A percentile compares a stretch with the other conserved stretches of the same genome.
Evolutionary conservation across 2,888 invertebrate species (phyloP).

Genomic region (Eupithecia subfuscata): DNA sequence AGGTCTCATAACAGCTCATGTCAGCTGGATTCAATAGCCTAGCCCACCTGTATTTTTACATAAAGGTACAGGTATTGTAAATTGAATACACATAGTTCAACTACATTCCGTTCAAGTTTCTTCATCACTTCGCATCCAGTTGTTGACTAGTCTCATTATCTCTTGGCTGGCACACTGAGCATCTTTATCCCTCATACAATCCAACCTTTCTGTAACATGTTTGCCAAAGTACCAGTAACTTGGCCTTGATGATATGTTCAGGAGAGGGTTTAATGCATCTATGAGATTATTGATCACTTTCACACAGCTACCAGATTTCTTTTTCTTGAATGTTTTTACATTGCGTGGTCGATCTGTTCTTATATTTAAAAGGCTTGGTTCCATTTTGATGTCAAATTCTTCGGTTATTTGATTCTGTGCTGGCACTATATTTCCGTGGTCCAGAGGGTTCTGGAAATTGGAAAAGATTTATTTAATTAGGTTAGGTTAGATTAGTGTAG

Average conservation of each 20-base stretch:
- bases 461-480: neutral
- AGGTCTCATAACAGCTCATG: neutral
- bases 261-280: constrained; percentile 66
- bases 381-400: constrained; percentile 56
- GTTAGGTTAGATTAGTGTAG: neutral
- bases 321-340: constrained; percentile 46
- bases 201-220: constrained; percentile 69
- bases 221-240: constrained; percentile 72
- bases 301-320: constrained; percentile 58
- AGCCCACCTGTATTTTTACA: neutral
- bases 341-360: constrained; percentile 66
- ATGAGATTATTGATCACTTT: constrained; percentile 66
- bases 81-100: neutral
- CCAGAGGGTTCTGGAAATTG: constrained; percentile 26
- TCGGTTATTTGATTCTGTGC: constrained; percentile 55
- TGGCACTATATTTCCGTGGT: constrained; percentile 9
- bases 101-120: constrained; percentile 19
- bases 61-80: neutral
- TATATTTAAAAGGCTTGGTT: constrained; percentile 35
- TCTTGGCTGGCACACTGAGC: constrained; percentile 63
- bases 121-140: constrained; percentile 35
- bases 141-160: constrained; percentile 59
- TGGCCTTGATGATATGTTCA: constrained; percentile 39
- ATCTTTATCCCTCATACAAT: constrained; percentile 64
- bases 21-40: neutral